Base-by-base conservation (phyloP, 2,888 invertebrate genomes). In the Coelinius sp. region DNA sequence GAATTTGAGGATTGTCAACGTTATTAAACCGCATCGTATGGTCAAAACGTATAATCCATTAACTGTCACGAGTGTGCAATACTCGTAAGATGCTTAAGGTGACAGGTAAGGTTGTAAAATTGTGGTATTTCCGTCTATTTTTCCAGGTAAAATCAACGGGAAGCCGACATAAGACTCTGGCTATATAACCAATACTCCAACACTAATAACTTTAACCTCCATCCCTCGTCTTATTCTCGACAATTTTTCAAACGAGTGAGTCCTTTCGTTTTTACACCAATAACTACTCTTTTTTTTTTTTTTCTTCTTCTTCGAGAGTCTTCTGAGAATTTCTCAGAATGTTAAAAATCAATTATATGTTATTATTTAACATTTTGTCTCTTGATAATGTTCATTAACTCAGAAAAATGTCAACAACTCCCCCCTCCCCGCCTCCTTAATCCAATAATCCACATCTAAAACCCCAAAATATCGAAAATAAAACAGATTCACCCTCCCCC, bases 41-140 rank as follows among this genome's bases (percentile, higher is more conserved):
- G 17, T 7, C 31, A 4, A 31, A 49, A 59, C 59, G 59, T 71
- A 79, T 81, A 81, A 81, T 82, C 80, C 79, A 79, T 79, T 80
- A 64, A 72, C 71, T 75, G 79, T 80, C 76, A 77, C 71, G 70
- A 71, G 68, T 65, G 68, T 70, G 70, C 44, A 71, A 52, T 22
- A 68, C 62, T 64, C 64, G 77, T 80, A 81, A 83, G 82, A 77
- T 83, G 81, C 80, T 79, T 79, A 76, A 53, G 76, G 76, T 73
- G 75, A 76, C 84, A 85, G 85, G 85, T 84, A 86, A 82, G 68
- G 74, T 80, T 79, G 79, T 84, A 84, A 85, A 85, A 81, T 44
- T 64, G 73, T 6, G 31, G 31, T 25, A 35, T 24, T 12, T 12
- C 14, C 3, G 63, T 14, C 46, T 68, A 70, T 73, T 64, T 68